These are phyloP conservation scores for Eciton burchellii DNA, from an alignment of 1,140 invertebrate species.

Conservation along the genomic window DNA sequence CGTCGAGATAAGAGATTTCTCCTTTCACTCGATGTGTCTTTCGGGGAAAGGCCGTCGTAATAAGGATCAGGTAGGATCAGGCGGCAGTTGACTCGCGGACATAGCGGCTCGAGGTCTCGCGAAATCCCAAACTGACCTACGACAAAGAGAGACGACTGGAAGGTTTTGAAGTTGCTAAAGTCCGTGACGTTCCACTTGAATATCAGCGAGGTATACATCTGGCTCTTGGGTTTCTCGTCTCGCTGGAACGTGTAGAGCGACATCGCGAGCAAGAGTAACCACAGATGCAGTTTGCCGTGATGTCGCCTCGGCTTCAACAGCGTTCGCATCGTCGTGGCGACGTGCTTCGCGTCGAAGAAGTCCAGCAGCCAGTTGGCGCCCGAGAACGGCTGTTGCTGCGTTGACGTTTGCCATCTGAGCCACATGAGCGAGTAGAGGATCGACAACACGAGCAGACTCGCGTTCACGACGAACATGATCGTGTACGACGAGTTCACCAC, in stretches of 20 bases:
- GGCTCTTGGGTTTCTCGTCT: constrained; percentile 90
- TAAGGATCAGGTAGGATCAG: too few species aligned
- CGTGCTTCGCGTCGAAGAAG: constrained; percentile 90
- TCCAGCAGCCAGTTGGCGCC: constrained; percentile 88
- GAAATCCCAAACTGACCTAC: constrained; percentile 78
- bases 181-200: constrained; percentile 89
- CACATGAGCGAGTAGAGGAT: constrained; percentile 88
- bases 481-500: constrained; percentile 88
- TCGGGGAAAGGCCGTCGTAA: too few species aligned
- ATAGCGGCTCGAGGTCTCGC: not conserved
- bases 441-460: constrained; percentile 86
- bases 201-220: constrained; percentile 88
- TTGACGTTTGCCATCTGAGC: constrained; percentile 89
- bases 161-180: constrained; percentile 90
- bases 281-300: constrained; percentile 87
- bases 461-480: constrained; percentile 90
- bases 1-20: constrained; percentile 2
- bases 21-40: constrained; percentile 29
- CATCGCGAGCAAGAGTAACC: constrained; percentile 89
- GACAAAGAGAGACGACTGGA: constrained; percentile 89
- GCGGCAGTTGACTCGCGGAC: not conserved
- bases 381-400: constrained; percentile 86
- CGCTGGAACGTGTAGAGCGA: constrained; percentile 92
- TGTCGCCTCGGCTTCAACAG: constrained; percentile 86
- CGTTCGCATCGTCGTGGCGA: constrained; percentile 87